Conservation (phyloP, 1,140 invertebrate species). For the Drosophila elegans region DNA sequence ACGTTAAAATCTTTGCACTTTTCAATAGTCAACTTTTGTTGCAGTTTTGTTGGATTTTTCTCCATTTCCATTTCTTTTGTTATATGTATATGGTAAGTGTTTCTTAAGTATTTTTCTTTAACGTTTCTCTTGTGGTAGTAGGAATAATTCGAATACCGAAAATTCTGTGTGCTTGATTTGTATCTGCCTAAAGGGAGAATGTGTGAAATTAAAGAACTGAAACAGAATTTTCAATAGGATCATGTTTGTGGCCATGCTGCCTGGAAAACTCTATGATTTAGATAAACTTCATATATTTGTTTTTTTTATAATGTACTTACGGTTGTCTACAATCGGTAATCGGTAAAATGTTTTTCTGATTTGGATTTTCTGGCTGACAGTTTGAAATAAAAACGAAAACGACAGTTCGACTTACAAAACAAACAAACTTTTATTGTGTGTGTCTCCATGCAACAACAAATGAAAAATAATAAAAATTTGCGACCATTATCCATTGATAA, state of each 20-base stretch:
- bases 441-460: constrained; percentile 16
- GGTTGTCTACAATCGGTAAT: constrained; percentile 46
- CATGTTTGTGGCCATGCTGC: constrained; percentile 48
- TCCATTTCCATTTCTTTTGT: constrained; percentile 18
- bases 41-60: constrained; percentile 62
- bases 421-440: constrained; percentile 1
- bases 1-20: constrained; percentile 81
- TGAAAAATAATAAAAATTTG: constrained; percentile 6
- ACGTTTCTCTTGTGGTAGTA: constrained; percentile 30
- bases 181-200: constrained; percentile 16
- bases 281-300: constrained; percentile 50
- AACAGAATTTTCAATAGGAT: constrained; percentile 48
- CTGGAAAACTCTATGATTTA: constrained; percentile 73
- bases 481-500: background rate
- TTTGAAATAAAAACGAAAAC: constrained; percentile 11
- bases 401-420: constrained; percentile 13
- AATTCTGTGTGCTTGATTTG: constrained; percentile 7
- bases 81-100: constrained; percentile 50
- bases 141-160: constrained; percentile 52
- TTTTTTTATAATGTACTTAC: constrained; percentile 52
- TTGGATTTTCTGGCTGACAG: constrained; percentile 40
- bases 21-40: constrained; percentile 81
- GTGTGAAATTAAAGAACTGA: constrained; percentile 25
- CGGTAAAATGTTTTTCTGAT: constrained; percentile 21
- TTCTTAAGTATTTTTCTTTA: constrained; percentile 29